Conservation (phyloP, 2,113 vertebrate species). For the Indicator indicator region DNA sequence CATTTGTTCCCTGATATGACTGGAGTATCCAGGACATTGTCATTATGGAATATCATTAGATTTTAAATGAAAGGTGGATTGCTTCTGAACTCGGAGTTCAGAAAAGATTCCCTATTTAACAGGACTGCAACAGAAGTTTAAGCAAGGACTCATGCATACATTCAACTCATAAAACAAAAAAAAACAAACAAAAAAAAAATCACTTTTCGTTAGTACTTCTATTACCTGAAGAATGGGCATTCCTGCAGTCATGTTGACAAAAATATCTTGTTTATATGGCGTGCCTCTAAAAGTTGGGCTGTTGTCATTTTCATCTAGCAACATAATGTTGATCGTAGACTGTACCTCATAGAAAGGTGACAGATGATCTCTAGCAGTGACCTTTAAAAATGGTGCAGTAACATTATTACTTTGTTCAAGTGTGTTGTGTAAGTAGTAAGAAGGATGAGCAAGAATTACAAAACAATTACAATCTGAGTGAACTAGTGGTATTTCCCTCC, state of each 20-base stretch:
- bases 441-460: not conserved
- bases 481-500: not conserved
- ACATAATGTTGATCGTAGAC: constrained; percentile 55
- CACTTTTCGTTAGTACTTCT: not conserved
- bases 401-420: not conserved
- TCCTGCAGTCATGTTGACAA: constrained; percentile 74
- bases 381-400: constrained; percentile 46
- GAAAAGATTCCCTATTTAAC: not conserved
- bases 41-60: not conserved
- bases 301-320: constrained; percentile 84
- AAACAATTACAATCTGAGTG: not conserved
- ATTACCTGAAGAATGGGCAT: constrained; percentile 78
- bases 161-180: not conserved
- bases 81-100: not conserved
- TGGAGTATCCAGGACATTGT: not conserved
- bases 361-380: constrained; percentile 71
- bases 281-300: constrained; percentile 69
- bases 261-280: constrained; percentile 67
- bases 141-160: not conserved
- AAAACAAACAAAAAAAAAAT: no score
- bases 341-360: not conserved
- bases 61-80: not conserved
- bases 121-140: not conserved
- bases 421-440: not conserved
- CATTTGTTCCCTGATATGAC: not conserved